Evolutionary conservation across 2,888 invertebrate genomes (phyloP).

Genomic region (Drosophila sordidapex): DNA sequence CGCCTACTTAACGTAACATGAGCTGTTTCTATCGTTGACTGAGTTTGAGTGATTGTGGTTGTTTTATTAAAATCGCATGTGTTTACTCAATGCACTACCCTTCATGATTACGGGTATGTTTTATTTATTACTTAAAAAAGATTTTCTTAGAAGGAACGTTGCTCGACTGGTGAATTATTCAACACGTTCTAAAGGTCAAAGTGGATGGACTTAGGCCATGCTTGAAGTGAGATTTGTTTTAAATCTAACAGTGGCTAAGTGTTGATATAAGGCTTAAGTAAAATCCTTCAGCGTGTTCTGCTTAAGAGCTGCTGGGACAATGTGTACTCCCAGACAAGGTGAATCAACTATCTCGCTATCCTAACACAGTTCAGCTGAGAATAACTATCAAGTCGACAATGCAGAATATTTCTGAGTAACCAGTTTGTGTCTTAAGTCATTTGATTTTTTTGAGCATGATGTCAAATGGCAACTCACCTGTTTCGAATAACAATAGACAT

Average conservation of each 20-base stretch:
- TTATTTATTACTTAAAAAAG: background rate
- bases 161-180: background rate
- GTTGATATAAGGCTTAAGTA: slow-evolving; percentile 18
- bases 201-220: background rate
- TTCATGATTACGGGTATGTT: background rate
- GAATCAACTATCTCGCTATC: slow-evolving; percentile 26
- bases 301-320: slow-evolving; percentile 31
- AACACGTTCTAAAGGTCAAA: background rate
- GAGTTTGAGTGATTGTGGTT: background rate
- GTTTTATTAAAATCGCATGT: background rate
- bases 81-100: background rate
- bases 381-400: background rate
- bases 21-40: background rate
- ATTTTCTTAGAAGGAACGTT: background rate
- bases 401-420: slow-evolving; percentile 14
- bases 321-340: slow-evolving; percentile 6
- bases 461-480: slow-evolving; percentile 77
- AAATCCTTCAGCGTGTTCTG: background rate
- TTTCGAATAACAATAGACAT: slow-evolving; percentile 80
- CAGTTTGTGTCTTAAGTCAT: slow-evolving; percentile 47
- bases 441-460: slow-evolving; percentile 35
- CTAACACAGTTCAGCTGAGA: background rate
- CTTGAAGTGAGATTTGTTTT: background rate
- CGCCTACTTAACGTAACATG: slow-evolving; percentile 1
- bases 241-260: slow-evolving; percentile 5